Base-by-base conservation (phyloP, 1,140 invertebrate species). In the Hylyphantes graminicola region DNA sequence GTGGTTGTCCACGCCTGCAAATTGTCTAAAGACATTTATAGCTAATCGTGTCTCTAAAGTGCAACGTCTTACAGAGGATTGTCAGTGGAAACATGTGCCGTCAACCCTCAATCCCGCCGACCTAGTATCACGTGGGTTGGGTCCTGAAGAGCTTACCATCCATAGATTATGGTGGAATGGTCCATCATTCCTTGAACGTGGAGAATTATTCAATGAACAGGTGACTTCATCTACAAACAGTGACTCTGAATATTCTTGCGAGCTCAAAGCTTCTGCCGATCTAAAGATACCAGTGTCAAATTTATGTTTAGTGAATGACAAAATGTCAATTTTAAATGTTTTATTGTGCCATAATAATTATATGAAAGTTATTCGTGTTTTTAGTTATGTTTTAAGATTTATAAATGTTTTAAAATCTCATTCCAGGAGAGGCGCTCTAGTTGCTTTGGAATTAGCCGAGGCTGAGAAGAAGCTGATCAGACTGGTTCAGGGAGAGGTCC, bases 1-100 rank as follows among this genome's bases (percentile, higher is more conserved):
- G n/a, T n/a, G n/a, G n/a, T 87, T 91, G 8, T 15, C 78, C 35
- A 85, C 86, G 73, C 73, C 73, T 3, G 87, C 87, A 8, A 74
- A 87, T n/a, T 87, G 87, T 86, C 88, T 86, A 75, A 89, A 90
- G 83, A 89, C 88, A 2, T 91, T 89, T 85, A 89, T 91, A 0
- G 89, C 89, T 3, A 91, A 90, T 85, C 85, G 89, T 50, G 87
- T 90, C 0, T 51, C 84, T 7, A 86, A 89, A 87, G 90, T 91
- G 64, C 88, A 88, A 76, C 73, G 80, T n/a, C 82, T 35, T 0
- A 87, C 87, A 0, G 35, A 78, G 10, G 13, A 67, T 15, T 75
- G 84, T 0, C 72, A 86, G 11, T 90, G 87, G 88, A 7, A 78
- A 48, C 85, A 89, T 61, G 86, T 89, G 11, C 50, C 75, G 0